Percentiles rank a stretch among this genome's conserved stretches.
These are phyloP conservation scores for Pygmarrhopalites habei DNA, from an alignment of 1,140 invertebrate species.

Conservation along the genomic window DNA sequence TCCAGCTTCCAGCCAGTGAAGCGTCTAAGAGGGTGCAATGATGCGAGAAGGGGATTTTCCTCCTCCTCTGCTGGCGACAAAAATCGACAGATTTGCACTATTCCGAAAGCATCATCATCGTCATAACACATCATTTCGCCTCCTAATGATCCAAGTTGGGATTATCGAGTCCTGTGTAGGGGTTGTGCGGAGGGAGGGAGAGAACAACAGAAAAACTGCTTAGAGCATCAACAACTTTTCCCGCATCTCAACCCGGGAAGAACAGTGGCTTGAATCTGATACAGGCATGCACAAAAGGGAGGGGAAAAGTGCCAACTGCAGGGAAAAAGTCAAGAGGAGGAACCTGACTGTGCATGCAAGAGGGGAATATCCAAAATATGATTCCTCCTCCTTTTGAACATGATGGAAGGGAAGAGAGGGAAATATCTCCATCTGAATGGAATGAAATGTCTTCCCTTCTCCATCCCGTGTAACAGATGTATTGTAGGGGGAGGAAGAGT, in stretches of 20 bases:
- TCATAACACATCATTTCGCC: constrained; percentile 24
- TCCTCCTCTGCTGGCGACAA: constrained; percentile 13
- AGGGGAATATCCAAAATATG: too few species aligned
- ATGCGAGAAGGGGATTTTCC: constrained; percentile 22
- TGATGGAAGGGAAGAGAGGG: too few species aligned
- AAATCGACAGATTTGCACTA: constrained; percentile 25
- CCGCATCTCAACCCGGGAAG: background rate
- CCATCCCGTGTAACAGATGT: too few species aligned
- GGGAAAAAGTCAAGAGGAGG: too few species aligned
- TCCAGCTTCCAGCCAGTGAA: too few species aligned
- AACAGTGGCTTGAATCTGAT: background rate
- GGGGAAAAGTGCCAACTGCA: background rate
- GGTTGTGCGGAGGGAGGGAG: background rate
- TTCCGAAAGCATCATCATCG: constrained; percentile 13
- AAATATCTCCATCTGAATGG: too few species aligned
- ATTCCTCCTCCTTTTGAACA: too few species aligned
- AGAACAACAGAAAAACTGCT: background rate
- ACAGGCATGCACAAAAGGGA: background rate
- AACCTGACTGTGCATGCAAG: too few species aligned
- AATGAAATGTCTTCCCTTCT: too few species aligned
- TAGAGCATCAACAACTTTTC: background rate
- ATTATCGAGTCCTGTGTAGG: background rate
- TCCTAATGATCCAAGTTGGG: constrained; percentile 19
- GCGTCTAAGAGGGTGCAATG: background rate
- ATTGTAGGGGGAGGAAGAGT: too few species aligned